These are phyloP conservation scores for Linepithema humile DNA, from an alignment of 1,140 invertebrate genomes.

Conservation along the genomic window DNA sequence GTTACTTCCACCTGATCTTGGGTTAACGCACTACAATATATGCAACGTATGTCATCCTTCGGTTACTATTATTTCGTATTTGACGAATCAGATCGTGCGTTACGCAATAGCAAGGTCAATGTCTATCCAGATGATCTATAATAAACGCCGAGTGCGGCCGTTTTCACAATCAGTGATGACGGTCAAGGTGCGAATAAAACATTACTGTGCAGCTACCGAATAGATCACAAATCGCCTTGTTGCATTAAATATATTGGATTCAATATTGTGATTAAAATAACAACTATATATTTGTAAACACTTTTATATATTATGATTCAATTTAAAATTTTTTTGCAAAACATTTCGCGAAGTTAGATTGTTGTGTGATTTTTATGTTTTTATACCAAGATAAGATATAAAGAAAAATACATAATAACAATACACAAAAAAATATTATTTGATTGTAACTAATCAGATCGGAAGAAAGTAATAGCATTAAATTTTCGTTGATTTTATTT, in stretches of 20 bases:
- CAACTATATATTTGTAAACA: not conserved
- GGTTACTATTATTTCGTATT: slow-evolving; percentile 48
- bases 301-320: not conserved
- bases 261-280: not conserved
- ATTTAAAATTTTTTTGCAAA: not conserved
- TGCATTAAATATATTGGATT: not conserved
- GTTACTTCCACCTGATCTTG: no score
- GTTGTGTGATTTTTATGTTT: no score
- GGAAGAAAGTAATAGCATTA: not conserved
- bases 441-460: not conserved
- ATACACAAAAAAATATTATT: not conserved
- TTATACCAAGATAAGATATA: not conserved
- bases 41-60: not conserved
- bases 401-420: no score
- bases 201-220: not conserved
- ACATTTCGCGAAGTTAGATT: no score
- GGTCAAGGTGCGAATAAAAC: slow-evolving; percentile 43
- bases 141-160: slow-evolving; percentile 38
- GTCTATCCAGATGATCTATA: slow-evolving; percentile 63
- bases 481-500: not conserved
- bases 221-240: not conserved
- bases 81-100: slow-evolving; percentile 2
- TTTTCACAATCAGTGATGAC: slow-evolving; percentile 53
- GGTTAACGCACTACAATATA: not conserved
- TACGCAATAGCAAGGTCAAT: slow-evolving; percentile 66